Conservation (phyloP, 2,113 vertebrate species). For the Camelus dromedarius region DNA sequence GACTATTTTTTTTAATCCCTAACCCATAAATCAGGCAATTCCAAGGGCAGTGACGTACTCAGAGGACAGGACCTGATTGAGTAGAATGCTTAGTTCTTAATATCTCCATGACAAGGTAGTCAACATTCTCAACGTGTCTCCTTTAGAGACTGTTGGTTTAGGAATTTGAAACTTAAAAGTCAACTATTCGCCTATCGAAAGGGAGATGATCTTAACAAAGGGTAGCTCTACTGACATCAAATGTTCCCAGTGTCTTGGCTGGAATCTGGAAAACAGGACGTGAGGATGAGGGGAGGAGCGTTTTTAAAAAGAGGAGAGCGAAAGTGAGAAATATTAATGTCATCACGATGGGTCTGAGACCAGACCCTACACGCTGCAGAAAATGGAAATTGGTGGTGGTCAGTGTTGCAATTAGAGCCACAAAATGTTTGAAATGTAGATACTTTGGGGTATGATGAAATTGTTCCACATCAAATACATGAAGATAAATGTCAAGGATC, state of each 20-base stretch:
- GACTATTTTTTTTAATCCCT: neutral
- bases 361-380: neutral
- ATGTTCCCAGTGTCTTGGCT: neutral
- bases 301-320: no score
- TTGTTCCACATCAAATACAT: rapidly evolving
- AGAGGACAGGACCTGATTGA: no score
- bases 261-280: neutral
- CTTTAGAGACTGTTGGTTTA: neutral
- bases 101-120: neutral
- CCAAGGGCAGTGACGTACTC: rapidly evolving
- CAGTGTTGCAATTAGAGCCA: rapidly evolving
- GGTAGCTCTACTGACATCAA: neutral
- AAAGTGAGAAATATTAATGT: no score
- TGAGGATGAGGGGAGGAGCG: rapidly evolving
- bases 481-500: neutral
- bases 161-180: neutral
- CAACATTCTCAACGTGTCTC: neutral
- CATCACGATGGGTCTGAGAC: neutral
- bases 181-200: no score
- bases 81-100: no score
- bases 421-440: neutral
- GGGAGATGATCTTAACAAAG: neutral
- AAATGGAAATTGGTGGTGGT: neutral
- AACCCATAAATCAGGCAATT: neutral
- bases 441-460: neutral